Conservation (phyloP, 2,888 invertebrate genomes). For the Callinectes sapidus region DNA sequence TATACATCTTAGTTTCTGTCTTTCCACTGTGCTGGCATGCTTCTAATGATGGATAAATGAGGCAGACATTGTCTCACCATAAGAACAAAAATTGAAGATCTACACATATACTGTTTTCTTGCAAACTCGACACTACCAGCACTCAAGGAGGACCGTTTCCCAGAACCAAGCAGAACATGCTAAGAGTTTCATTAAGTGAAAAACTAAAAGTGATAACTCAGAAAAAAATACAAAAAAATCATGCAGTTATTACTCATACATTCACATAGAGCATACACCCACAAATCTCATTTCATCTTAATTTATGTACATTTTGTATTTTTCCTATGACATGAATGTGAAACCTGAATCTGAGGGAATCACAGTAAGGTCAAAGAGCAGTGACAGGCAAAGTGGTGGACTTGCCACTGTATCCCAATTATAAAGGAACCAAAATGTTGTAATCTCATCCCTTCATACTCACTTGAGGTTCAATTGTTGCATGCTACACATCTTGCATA, state of each 20-base stretch:
- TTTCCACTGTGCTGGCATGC: too few species aligned
- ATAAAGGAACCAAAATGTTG: not conserved
- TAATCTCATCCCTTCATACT: not conserved
- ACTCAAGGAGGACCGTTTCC: not conserved
- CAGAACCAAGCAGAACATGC: not conserved
- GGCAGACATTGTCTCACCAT: too few species aligned
- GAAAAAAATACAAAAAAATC: not conserved
- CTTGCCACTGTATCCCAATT: not conserved
- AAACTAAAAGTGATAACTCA: not conserved
- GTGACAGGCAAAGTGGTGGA: not conserved
- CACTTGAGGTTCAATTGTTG: not conserved
- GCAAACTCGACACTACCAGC: not conserved
- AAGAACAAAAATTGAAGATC: too few species aligned
- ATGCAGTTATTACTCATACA: not conserved
- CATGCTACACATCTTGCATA: not conserved
- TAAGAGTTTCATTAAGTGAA: not conserved
- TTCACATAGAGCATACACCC: not conserved
- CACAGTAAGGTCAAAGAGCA: not conserved
- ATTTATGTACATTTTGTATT: not conserved
- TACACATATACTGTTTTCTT: not conserved
- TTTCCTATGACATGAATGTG: not conserved
- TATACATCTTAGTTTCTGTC: not conserved
- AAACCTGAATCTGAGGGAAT: not conserved
- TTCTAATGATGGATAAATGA: too few species aligned
- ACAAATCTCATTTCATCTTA: not conserved